Evolutionary conservation across 1,140 invertebrate genomes (phyloP), one percentile per base, ranked within the genome.

Genomic region (Lordiphosa stackelbergi): DNA sequence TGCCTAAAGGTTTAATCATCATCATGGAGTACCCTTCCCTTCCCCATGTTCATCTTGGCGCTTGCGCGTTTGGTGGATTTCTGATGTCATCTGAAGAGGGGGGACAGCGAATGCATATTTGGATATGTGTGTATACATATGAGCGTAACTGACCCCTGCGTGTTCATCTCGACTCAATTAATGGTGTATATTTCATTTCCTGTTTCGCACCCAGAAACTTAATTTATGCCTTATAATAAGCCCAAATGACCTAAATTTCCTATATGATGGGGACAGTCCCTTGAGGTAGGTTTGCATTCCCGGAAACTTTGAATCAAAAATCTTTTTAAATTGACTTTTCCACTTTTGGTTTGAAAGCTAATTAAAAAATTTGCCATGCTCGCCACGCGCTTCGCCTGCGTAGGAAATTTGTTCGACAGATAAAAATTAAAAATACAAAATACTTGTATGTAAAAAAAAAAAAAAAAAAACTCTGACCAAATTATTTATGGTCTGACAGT

Each of bases 81-180:
- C 62, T 81, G 75, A 81, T 81, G 75, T 81, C 75, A 81, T 83
- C 68, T 24, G 22, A 24, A 24, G 22, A 75, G 53, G 53, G 45
- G 28, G 6, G 5, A 28, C 2, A 35, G 31, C 19, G 19, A 49
- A 36, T 56, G 11, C 31, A 35, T 40, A 10, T 13, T 10, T 59
- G 19, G 28, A 31, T 31, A 31, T 31, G 28, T 31, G 28, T 31
- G 28, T 31, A 41, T 42, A 58, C 31, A 51, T 35, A 57, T 57
- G 28, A 62, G 68, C 73, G 72, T 56, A 59, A 48, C 61, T 45
- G 66, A 48, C 73, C 55, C 28, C 53, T 77, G 64, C 73, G 69
- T 77, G 73, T n/a, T 46, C 9, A 35, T 48, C 35, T 31, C 24
- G 16, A 55, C 37, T 54, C 48, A 31, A 31, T 31, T 31, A 7